Conservation (phyloP, 2,797 vertebrate species). For the Vespertilio murinus region DNA sequence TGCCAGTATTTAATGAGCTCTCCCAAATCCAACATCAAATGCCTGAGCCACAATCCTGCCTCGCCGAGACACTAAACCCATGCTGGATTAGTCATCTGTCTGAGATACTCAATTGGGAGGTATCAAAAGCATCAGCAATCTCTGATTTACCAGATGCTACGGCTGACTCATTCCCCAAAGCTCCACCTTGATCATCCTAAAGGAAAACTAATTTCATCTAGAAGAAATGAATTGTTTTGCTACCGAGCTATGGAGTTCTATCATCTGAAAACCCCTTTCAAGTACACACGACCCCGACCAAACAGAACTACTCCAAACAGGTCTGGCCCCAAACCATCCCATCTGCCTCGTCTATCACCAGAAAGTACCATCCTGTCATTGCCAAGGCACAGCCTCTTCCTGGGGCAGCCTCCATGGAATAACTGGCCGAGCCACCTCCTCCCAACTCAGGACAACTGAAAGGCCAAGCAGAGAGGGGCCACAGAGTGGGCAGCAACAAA, state of each 20-base stretch:
- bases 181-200: background rate
- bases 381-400: background rate
- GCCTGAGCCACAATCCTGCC: background rate
- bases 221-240: background rate
- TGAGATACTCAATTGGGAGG: background rate
- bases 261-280: background rate
- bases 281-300: background rate
- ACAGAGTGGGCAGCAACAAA: background rate
- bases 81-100: background rate
- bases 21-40: background rate
- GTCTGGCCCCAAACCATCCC: background rate
- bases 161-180: background rate
- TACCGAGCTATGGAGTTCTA: background rate
- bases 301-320: background rate
- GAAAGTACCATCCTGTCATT: background rate
- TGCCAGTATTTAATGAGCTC: constrained; percentile 34
- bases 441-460: background rate
- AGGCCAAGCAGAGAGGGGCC: background rate
- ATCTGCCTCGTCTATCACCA: background rate
- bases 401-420: background rate
- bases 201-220: background rate
- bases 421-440: background rate
- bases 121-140: background rate
- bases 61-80: background rate
- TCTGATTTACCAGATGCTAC: background rate